Percentiles rank a stretch among this genome's conserved stretches.
Conservation (phyloP, 2,888 invertebrate genomes). For the Beris morrisii region DNA sequence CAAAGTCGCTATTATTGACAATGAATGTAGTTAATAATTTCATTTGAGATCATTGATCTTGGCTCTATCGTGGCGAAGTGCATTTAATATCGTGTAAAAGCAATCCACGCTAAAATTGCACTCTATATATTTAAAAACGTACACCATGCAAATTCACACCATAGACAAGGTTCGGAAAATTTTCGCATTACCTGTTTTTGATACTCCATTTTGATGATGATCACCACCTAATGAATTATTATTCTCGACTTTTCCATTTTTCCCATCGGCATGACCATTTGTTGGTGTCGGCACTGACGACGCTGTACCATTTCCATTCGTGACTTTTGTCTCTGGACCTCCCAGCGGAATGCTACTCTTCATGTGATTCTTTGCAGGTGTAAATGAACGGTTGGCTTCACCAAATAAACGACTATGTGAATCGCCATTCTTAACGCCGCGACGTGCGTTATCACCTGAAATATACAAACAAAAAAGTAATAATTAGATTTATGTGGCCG, state of each 20-base stretch:
- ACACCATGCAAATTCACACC: constrained; percentile 1
- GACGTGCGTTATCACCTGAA: constrained; percentile 42
- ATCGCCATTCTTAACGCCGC: constrained; percentile 56
- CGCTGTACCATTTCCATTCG: constrained; percentile 48
- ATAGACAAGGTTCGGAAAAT: not conserved
- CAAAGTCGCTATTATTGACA: too few species aligned
- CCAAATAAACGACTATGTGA: constrained; percentile 62
- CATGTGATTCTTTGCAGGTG: constrained; percentile 61
- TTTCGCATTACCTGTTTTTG: constrained; percentile 49
- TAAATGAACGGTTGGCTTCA: constrained; percentile 59
- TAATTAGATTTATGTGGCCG: not conserved
- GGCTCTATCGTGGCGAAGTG: too few species aligned
- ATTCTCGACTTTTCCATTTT: constrained; percentile 35
- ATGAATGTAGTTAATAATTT: too few species aligned
- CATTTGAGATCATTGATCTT: not conserved
- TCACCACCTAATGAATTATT: constrained; percentile 27
- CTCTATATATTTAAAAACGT: not conserved
- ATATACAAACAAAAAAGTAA: not conserved
- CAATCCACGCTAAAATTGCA: not conserved
- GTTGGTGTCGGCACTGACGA: constrained; percentile 10
- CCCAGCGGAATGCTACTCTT: constrained; percentile 61
- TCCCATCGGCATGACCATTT: constrained; percentile 29
- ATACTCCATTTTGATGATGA: constrained; percentile 45
- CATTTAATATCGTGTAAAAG: not conserved
- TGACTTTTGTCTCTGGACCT: constrained; percentile 53